Evolutionary conservation across 2,888 invertebrate genomes (phyloP).

Genomic region (Drosophila parthenogenetica): DNA sequence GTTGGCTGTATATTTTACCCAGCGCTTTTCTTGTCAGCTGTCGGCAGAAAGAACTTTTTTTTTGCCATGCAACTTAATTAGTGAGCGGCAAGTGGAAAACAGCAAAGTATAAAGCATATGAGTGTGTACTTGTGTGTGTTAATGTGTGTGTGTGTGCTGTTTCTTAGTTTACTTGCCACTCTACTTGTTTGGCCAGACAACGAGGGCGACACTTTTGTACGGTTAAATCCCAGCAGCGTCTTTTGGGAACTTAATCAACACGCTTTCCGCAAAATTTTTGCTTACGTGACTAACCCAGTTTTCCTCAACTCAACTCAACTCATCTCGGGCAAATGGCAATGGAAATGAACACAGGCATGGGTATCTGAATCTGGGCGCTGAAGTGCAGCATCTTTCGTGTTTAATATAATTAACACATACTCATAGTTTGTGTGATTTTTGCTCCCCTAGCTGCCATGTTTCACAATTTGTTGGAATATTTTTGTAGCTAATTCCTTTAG

Average conservation of each 20-base stretch:
- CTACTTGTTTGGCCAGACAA: constrained; percentile 29
- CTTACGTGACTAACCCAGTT: constrained; percentile 78
- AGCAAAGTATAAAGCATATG: constrained; percentile 60
- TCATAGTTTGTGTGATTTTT: constrained; percentile 38
- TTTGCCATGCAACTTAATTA: constrained; percentile 75
- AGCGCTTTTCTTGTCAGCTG: constrained; percentile 65
- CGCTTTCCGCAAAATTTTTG: constrained; percentile 52
- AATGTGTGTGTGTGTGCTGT: constrained; percentile 31
- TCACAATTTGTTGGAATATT: constrained; percentile 9
- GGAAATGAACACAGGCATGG: constrained; percentile 41
- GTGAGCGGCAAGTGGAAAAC: constrained; percentile 75
- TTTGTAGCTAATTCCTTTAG: background rate
- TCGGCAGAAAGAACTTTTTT: constrained; percentile 57
- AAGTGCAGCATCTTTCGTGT: constrained; percentile 49
- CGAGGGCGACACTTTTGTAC: constrained; percentile 52
- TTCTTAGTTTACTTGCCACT: constrained; percentile 1
- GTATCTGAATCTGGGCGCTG: constrained; percentile 34
- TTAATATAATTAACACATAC: constrained; percentile 67
- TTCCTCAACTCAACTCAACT: constrained; percentile 33
- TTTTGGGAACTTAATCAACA: constrained; percentile 72
- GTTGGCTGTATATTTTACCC: constrained; percentile 49
- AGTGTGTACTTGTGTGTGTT: constrained; percentile 25
- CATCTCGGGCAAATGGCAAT: background rate
- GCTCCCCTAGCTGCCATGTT: constrained; percentile 35
- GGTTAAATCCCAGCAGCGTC: constrained; percentile 64